These are phyloP conservation scores for Talpa occidentalis DNA, from an alignment of 2,113 vertebrate genomes.

Conservation along the genomic window DNA sequence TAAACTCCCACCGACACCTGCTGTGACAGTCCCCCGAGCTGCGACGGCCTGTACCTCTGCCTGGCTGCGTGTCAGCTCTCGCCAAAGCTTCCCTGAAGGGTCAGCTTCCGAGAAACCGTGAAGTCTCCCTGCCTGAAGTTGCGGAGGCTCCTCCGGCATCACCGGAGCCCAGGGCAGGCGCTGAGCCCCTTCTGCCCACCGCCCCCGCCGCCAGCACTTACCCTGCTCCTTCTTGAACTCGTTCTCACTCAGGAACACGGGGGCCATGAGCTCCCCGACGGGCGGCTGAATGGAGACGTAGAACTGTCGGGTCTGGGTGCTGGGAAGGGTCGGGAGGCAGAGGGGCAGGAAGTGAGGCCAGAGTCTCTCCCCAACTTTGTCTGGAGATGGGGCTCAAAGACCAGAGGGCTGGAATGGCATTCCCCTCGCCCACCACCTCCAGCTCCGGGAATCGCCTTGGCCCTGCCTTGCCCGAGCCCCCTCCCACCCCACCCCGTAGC, in stretches of 20 bases:
- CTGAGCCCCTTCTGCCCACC: accelerated
- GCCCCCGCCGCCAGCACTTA: constrained; percentile 79
- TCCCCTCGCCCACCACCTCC: too few relatives aligned
- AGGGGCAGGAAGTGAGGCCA: background rate
- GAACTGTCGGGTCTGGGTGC: constrained; percentile 95
- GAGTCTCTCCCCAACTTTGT: background rate
- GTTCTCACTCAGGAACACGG: constrained; percentile 96
- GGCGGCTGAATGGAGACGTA: constrained; percentile 97
- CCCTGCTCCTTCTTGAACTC: constrained; percentile 98
- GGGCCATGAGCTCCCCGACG: constrained; percentile 96
- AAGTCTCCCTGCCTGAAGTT: background rate
- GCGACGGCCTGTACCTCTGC: too few relatives aligned
- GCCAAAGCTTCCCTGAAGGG: too few relatives aligned
- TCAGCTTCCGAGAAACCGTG: background rate
- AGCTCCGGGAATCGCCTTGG: too few relatives aligned
- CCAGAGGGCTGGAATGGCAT: too few relatives aligned
- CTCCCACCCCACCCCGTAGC: accelerated
- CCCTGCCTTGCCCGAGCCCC: background rate
- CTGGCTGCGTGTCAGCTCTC: too few relatives aligned
- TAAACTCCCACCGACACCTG: background rate
- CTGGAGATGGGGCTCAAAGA: background rate
- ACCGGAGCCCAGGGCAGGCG: background rate
- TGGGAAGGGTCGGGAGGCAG: constrained; percentile 75
- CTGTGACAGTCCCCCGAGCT: too few relatives aligned
- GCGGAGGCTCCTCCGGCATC: background rate